A percentile compares a stretch with the other conserved stretches of the same genome.
These are phyloP conservation scores for Cynodonichthys magdalenae DNA, from an alignment of 2,797 vertebrate species.

Conservation along the genomic window DNA sequence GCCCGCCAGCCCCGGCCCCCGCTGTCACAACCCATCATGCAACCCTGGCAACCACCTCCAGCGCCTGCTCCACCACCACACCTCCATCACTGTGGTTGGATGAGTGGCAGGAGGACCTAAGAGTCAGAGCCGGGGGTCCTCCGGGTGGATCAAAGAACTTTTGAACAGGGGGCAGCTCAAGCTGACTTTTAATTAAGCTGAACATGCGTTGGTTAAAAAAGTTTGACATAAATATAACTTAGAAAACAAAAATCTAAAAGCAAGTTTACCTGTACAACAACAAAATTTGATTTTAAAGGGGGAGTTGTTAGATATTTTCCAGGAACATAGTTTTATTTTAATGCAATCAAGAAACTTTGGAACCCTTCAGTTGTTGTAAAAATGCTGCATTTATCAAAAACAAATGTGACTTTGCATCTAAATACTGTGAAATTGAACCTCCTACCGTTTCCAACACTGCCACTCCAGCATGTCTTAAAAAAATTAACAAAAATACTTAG, in stretches of 20 bases:
- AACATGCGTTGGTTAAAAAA: not conserved
- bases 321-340: too few species aligned
- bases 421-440: too few species aligned
- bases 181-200: constrained; percentile 22
- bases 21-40: constrained; percentile 86
- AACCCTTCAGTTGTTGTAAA: too few species aligned
- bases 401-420: too few species aligned
- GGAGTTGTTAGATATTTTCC: too few species aligned
- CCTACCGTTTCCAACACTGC: too few species aligned
- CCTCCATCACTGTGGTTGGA: constrained; percentile 62
- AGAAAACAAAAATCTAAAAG: not conserved
- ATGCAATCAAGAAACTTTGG: too few species aligned
- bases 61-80: constrained; percentile 55
- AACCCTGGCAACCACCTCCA: constrained; percentile 60
- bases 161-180: constrained; percentile 14
- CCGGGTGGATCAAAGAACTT: constrained; percentile 37
- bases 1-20: constrained; percentile 78
- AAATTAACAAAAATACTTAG: too few species aligned
- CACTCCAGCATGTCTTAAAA: too few species aligned
- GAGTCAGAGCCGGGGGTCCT: constrained; percentile 42
- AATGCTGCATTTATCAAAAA: too few species aligned
- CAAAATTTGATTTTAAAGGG: too few species aligned
- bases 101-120: constrained; percentile 52
- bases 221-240: not conserved
- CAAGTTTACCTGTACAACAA: too few species aligned